A percentile compares a stretch with the other conserved stretches of the same genome.
phyloP scores from a whole-genome alignment of 2,888 invertebrate genomes.

The Ramazzottius varieornatus region DNA sequence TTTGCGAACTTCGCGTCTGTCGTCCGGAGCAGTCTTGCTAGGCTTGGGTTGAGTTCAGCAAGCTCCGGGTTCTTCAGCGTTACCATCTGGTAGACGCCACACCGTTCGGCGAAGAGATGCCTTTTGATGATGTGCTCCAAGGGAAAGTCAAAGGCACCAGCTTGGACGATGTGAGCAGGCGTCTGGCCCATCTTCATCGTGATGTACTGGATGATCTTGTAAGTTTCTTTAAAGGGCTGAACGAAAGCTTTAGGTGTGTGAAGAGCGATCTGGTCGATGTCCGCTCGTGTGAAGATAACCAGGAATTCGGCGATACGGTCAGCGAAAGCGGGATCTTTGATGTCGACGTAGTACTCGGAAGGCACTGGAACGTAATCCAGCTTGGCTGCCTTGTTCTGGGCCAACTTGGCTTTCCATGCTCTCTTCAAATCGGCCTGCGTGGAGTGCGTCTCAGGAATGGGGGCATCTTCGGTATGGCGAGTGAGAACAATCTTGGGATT shows the following conservation, averaged over 20 bases:
- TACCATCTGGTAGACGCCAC: background rate
- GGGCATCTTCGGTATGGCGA: too few relatives aligned
- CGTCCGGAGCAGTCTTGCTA: background rate
- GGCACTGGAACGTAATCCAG: too few relatives aligned
- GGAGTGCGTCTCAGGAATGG: too few relatives aligned
- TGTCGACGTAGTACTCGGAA: too few relatives aligned
- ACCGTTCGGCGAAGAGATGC: background rate
- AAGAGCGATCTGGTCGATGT: background rate
- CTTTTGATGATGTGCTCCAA: background rate
- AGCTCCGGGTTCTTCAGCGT: background rate
- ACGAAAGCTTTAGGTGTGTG: background rate
- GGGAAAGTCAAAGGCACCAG: background rate
- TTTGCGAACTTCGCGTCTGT: background rate
- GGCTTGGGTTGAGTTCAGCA: background rate
- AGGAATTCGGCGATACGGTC: background rate
- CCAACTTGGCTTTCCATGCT: too few relatives aligned
- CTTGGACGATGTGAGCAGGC: background rate
- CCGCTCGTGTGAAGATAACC: background rate
- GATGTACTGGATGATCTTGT: background rate
- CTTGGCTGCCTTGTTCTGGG: too few relatives aligned
- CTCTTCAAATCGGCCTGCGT: too few relatives aligned
- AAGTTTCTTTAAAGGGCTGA: background rate
- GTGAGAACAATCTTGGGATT: too few relatives aligned
- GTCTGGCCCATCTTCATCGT: background rate
- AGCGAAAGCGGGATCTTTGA: background rate